A percentile compares a stretch with the other conserved stretches of the same genome.
Evolutionary conservation across 2,113 vertebrate genomes (phyloP).

Genomic region (Marmota monax): DNA sequence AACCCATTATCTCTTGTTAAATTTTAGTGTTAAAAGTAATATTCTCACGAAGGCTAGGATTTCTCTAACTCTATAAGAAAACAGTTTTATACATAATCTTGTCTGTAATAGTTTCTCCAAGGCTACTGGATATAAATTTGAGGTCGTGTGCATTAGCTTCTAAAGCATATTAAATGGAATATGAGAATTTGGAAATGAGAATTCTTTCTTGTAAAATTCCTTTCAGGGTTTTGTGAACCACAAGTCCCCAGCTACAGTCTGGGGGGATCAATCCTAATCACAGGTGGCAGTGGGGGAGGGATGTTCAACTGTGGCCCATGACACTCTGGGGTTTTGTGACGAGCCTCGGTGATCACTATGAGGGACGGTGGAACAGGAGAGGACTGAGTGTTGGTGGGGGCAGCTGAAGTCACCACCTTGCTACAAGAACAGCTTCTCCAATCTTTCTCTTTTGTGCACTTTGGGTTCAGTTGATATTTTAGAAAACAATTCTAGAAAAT

Average conservation of each 20-base stretch:
- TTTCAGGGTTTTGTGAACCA: background rate
- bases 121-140: constrained; percentile 6
- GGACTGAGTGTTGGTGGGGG: background rate
- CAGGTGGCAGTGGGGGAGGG: background rate
- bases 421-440: background rate
- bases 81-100: constrained; percentile 37
- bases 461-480: background rate
- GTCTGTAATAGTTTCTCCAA: background rate
- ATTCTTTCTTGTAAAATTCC: background rate
- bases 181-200: constrained; percentile 10
- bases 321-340: background rate
- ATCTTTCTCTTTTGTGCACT: background rate
- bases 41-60: constrained; percentile 12
- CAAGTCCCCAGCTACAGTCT: background rate
- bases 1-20: constrained; percentile 33
- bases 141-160: background rate
- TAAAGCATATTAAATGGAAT: background rate
- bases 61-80: constrained; percentile 44
- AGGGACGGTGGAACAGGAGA: background rate
- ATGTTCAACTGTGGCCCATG: background rate
- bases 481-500: background rate
- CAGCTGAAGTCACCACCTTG: background rate
- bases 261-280: background rate
- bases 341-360: background rate
- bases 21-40: constrained; percentile 40